phyloP scores from a whole-genome alignment of 2,888 invertebrate species.

The Nectonema munidae region DNA sequence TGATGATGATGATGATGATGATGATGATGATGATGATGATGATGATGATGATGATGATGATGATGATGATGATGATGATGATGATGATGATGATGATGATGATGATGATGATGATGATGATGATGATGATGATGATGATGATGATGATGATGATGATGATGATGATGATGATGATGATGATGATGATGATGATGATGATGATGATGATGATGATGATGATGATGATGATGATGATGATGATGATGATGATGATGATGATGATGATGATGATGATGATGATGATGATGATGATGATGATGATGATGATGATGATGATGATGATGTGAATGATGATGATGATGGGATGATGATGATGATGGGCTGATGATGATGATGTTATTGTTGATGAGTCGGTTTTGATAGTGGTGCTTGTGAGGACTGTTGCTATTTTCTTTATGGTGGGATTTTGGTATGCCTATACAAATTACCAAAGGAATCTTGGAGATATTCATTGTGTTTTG shows the following conservation, averaged over 20 bases:
- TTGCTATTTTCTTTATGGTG: not conserved
- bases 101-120: slow-evolving; percentile 5
- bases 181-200: slow-evolving; percentile 5
- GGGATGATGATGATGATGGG: too few species aligned
- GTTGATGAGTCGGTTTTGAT: not conserved
- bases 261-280: slow-evolving; percentile 5
- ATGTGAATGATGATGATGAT: too few species aligned
- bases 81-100: slow-evolving; percentile 5
- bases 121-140: slow-evolving; percentile 5
- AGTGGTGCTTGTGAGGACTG: not conserved
- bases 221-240: slow-evolving; percentile 5
- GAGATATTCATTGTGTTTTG: too few species aligned
- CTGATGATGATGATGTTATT: too few species aligned
- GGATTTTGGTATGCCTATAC: too few species aligned
- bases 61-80: slow-evolving; percentile 5
- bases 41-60: slow-evolving; percentile 5
- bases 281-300: slow-evolving; percentile 5
- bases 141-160: slow-evolving; percentile 5
- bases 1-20: slow-evolving; percentile 6
- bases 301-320: slow-evolving; percentile 5
- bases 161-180: slow-evolving; percentile 5
- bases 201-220: slow-evolving; percentile 5
- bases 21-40: slow-evolving; percentile 12
- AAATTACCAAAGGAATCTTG: too few species aligned
- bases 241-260: slow-evolving; percentile 5